Conservation (phyloP, 2,888 invertebrate genomes). For the Ptychoptera contaminata region DNA sequence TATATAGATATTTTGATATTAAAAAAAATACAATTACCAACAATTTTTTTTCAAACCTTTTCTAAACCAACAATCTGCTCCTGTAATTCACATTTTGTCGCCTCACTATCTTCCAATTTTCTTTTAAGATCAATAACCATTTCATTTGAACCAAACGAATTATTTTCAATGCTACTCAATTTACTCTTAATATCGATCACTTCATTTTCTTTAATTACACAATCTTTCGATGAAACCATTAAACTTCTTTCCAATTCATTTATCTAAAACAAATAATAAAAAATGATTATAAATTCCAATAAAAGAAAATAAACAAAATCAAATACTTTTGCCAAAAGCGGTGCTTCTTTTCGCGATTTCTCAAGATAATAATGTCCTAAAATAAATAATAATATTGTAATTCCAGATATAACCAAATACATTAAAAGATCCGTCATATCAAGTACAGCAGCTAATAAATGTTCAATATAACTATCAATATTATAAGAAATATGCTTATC, state of each 20-base stretch:
- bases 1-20: not conserved
- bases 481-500: constrained; percentile 8
- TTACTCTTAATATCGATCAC: constrained; percentile 40
- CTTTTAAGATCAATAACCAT: constrained; percentile 50
- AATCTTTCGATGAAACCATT: constrained; percentile 44
- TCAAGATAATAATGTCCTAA: constrained; percentile 66
- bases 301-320: not conserved
- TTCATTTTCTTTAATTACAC: constrained; percentile 47
- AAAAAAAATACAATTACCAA: constrained; percentile 24
- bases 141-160: constrained; percentile 55
- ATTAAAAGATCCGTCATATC: constrained; percentile 36
- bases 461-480: constrained; percentile 14
- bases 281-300: not conserved
- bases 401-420: constrained; percentile 48
- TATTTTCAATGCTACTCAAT: constrained; percentile 49
- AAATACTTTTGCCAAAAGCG: constrained; percentile 41
- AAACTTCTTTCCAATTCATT: constrained; percentile 47
- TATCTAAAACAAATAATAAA: constrained; percentile 19
- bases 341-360: constrained; percentile 52
- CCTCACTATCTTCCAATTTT: constrained; percentile 40
- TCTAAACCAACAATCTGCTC: constrained; percentile 52
- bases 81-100: constrained; percentile 36
- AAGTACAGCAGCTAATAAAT: constrained; percentile 9
- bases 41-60: constrained; percentile 33
- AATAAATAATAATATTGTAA: constrained; percentile 55